Evolutionary conservation across 2,888 invertebrate species (phyloP).

Genomic region (Megamerina dolium): DNA sequence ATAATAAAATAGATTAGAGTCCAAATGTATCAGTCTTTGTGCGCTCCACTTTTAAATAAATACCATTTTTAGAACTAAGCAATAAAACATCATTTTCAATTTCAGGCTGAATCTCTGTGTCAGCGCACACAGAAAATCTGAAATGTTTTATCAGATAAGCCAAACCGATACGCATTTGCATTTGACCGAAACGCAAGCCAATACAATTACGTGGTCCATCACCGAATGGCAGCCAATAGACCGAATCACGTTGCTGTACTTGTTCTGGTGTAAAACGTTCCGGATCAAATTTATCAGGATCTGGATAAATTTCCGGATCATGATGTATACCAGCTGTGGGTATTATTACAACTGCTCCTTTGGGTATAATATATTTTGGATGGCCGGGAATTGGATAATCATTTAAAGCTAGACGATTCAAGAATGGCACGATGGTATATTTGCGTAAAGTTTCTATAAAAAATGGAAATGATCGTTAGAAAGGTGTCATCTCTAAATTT

Average conservation of each 20-base stretch:
- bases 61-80: conserved; percentile 25
- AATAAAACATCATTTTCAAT: conserved; percentile 21
- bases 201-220: conserved; percentile 43
- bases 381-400: conserved; percentile 53
- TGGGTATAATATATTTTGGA: conserved; percentile 50
- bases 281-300: conserved; percentile 19
- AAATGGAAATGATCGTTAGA: background rate
- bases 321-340: conserved; percentile 52
- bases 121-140: conserved; percentile 27
- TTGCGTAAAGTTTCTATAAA: conserved; percentile 49
- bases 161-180: conserved; percentile 36
- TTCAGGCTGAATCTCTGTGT: conserved; percentile 30
- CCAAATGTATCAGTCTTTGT: too few species aligned
- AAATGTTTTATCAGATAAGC: conserved; percentile 33
- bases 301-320: conserved; percentile 54
- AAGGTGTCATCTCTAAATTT: background rate
- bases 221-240: conserved; percentile 40
- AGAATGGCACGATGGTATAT: conserved; percentile 52
- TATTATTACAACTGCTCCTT: conserved; percentile 31
- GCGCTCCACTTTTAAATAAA: too few species aligned
- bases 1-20: too few species aligned
- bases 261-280: conserved; percentile 53
- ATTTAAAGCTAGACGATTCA: conserved; percentile 52
- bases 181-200: conserved; percentile 41
- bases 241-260: conserved; percentile 50